These are phyloP conservation scores for Noctua pronuba DNA, from an alignment of 2,888 invertebrate species.

Conservation along the genomic window DNA sequence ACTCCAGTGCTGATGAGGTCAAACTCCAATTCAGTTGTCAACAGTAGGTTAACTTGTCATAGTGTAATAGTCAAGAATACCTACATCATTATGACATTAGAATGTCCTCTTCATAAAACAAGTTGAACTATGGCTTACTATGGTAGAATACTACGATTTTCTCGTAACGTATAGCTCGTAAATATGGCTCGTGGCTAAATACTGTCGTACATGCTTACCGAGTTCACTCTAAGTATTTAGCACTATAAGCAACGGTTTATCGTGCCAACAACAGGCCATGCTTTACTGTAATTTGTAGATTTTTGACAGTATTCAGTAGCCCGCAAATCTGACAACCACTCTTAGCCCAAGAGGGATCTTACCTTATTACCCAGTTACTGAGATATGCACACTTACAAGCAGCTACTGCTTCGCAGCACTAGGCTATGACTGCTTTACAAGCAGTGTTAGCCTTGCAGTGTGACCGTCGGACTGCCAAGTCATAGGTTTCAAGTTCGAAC, in stretches of 20 bases:
- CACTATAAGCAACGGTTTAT: neutral
- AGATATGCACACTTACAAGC: neutral
- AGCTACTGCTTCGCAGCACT: too few species aligned
- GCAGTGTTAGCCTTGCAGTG: too few species aligned
- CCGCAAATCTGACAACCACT: neutral
- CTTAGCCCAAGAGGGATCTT: neutral
- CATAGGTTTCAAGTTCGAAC: too few species aligned
- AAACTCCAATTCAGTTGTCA: slow-evolving; percentile 22
- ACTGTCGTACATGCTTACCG: neutral
- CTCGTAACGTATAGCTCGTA: neutral
- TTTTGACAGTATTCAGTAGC: neutral
- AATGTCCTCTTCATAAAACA: neutral
- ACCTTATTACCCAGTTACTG: neutral
- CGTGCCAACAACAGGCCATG: neutral
- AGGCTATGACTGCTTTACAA: too few species aligned
- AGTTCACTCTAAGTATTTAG: neutral
- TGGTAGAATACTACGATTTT: neutral
- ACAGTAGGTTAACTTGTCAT: neutral
- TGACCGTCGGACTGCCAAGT: too few species aligned
- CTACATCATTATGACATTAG: neutral
- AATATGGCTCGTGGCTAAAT: neutral
- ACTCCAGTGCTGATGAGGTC: slow-evolving; percentile 39
- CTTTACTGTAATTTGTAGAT: neutral
- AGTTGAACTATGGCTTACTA: neutral
- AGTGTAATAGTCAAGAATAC: slow-evolving; percentile 11